phyloP scores from a whole-genome alignment of 2,113 vertebrate genomes.

The Melanotaenia duboulayi region DNA sequence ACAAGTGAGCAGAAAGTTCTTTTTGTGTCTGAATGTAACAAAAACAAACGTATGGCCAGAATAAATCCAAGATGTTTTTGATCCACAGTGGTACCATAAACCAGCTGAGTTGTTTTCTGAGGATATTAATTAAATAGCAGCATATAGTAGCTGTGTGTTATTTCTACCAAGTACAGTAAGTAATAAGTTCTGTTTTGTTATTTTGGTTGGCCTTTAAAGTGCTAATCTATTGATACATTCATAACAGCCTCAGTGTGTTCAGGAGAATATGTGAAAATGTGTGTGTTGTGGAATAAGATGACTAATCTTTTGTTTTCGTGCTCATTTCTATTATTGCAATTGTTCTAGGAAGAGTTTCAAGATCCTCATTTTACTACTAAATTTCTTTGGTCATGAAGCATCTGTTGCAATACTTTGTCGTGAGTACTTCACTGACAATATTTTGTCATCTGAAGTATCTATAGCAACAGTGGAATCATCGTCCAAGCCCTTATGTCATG shows the following conservation, averaged over 20 bases:
- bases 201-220: too few species aligned
- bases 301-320: constrained; percentile 32
- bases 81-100: too few species aligned
- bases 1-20: too few species aligned
- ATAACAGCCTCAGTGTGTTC: not conserved
- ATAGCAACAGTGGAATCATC: constrained; percentile 73
- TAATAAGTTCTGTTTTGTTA: too few species aligned
- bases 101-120: too few species aligned
- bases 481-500: constrained; percentile 72
- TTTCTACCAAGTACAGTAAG: too few species aligned
- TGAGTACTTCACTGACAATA: constrained; percentile 73
- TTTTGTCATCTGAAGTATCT: constrained; percentile 70
- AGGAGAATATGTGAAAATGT: constrained; percentile 3
- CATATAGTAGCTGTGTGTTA: too few species aligned
- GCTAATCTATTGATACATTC: too few species aligned
- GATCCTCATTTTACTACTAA: constrained; percentile 60
- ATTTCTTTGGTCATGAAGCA: constrained; percentile 62
- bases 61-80: too few species aligned
- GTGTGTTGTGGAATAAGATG: constrained; percentile 13
- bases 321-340: constrained; percentile 43
- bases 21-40: too few species aligned
- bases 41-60: too few species aligned
- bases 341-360: constrained; percentile 52
- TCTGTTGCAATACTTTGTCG: constrained; percentile 71
- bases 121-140: too few species aligned